Evolutionary conservation across 1,140 invertebrate genomes (phyloP), one percentile per base, ranked within the genome.

Genomic region (Leguminivora glycinivorella): DNA sequence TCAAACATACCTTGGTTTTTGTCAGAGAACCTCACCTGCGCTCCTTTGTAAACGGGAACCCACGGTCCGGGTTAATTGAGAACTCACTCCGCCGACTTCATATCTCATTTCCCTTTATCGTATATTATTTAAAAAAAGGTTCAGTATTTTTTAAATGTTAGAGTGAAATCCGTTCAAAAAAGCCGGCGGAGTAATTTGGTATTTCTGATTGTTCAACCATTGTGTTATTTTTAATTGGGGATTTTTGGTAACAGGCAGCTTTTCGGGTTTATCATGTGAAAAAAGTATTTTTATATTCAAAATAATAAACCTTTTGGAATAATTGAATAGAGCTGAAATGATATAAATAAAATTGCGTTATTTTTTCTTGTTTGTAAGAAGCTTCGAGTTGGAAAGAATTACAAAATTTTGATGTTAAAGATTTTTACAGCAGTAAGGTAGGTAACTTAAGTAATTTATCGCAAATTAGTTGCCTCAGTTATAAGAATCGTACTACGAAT

Each of bases 21-120:
- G 0, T 43, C n/a, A n/a, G 4, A 43, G 3, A 6, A 43, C 5
- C n/a, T 43, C n/a, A 43, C 40, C 40, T 43, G 14, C 14, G 9
- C 40, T n/a, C 4, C 40, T n/a, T 43, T 6, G 17, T 17, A 5
- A 17, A 43, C n/a, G 40, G 40, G 40, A 52, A 52, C 10, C 19
- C 47, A 52, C 19, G 47, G 17, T 52, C 19, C 22, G 17, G 82
- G 73, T 83, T 87, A 85, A 83, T 84, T 83, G 81, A 73, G 69
- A 77, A 74, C 78, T 78, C 74, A 74, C 74, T 73, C 71, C 71
- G 56, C 56, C 38, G 58, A 71, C 70, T 75, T 76, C 75, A 72
- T 79, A 74, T 77, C 68, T 75, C 68, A 74, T 81, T 79, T 74
- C 70, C 75, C 71, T 76, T 75, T 75, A 72, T 70, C 69, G 68